Evolutionary conservation across 92 coral and sea anemone genomes (phyloP).

Genomic region (Blastomussa wellsi): DNA sequence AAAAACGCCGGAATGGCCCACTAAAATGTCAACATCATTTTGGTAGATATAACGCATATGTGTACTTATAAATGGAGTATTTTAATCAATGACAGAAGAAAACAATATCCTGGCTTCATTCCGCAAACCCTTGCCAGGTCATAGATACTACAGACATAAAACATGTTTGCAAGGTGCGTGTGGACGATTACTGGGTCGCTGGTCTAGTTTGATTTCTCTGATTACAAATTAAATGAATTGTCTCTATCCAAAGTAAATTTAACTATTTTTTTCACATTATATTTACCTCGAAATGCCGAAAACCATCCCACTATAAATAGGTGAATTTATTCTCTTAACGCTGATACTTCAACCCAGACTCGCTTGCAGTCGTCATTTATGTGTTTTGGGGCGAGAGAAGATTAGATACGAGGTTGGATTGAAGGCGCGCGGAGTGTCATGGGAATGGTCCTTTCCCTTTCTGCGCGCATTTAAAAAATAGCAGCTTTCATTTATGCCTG

Average conservation of each 20-base stretch:
- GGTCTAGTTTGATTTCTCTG: neutral
- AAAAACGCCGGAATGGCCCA: neutral
- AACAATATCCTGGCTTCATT: neutral
- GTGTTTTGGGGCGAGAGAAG: too few relatives aligned
- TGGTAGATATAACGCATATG: neutral
- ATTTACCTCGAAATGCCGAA: too few relatives aligned
- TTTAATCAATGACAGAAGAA: neutral
- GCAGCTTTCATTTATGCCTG: too few relatives aligned
- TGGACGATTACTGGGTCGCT: neutral
- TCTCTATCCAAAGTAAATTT: neutral
- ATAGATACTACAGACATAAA: neutral
- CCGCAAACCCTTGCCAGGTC: neutral
- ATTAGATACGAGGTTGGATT: too few relatives aligned
- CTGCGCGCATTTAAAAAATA: too few relatives aligned
- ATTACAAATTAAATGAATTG: neutral
- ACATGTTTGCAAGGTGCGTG: neutral
- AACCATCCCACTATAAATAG: too few relatives aligned
- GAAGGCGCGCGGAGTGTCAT: too few relatives aligned
- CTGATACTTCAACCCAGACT: too few relatives aligned
- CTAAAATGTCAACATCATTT: slow-evolving; percentile 2
- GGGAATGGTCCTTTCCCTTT: too few relatives aligned
- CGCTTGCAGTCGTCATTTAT: too few relatives aligned
- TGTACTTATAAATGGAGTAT: neutral
- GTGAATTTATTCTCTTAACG: neutral
- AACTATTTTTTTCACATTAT: too few relatives aligned